A percentile compares a stretch with the other conserved stretches of the same genome.
phyloP scores from a whole-genome alignment of 64 coral and sea anemone species.

The Hydrozoanthus tunicans region DNA sequence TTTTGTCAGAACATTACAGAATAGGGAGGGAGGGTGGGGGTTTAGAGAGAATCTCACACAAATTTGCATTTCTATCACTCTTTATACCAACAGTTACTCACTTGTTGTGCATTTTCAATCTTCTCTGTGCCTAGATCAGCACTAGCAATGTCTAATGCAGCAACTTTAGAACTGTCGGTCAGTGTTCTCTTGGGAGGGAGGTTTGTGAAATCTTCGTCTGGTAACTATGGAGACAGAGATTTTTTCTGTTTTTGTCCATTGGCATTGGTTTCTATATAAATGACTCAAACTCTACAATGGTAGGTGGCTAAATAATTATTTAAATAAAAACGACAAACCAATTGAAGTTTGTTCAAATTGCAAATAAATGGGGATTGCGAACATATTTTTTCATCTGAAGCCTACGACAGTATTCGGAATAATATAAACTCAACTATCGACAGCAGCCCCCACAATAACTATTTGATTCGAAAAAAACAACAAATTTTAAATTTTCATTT shows the following conservation, averaged over 20 bases:
- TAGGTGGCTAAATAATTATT: not conserved
- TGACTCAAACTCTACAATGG: not conserved
- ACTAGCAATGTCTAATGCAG: slow-evolving; percentile 75
- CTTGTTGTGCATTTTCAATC: slow-evolving; percentile 99
- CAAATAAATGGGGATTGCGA: too few relatives aligned
- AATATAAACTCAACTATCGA: too few relatives aligned
- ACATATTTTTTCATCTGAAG: too few relatives aligned
- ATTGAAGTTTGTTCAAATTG: too few relatives aligned
- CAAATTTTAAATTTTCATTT: too few relatives aligned
- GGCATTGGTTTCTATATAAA: not conserved
- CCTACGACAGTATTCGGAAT: too few relatives aligned
- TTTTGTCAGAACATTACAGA: too few relatives aligned
- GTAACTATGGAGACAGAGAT: slow-evolving; percentile 54
- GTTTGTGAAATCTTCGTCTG: slow-evolving; percentile 85
- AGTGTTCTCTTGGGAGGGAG: slow-evolving; percentile 83
- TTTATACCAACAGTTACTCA: not conserved
- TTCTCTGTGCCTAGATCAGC: slow-evolving; percentile 95
- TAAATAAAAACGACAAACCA: too few relatives aligned
- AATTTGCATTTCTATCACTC: not conserved
- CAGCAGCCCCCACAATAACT: not conserved
- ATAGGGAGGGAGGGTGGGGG: too few relatives aligned
- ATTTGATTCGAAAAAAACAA: not conserved
- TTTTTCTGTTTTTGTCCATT: too few relatives aligned
- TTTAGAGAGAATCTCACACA: too few relatives aligned
- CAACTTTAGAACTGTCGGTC: slow-evolving; percentile 75